Percentiles rank a stretch among this genome's conserved stretches.
Evolutionary conservation across 2,113 vertebrate genomes (phyloP).

Genomic region (Engraulis encrasicolus): DNA sequence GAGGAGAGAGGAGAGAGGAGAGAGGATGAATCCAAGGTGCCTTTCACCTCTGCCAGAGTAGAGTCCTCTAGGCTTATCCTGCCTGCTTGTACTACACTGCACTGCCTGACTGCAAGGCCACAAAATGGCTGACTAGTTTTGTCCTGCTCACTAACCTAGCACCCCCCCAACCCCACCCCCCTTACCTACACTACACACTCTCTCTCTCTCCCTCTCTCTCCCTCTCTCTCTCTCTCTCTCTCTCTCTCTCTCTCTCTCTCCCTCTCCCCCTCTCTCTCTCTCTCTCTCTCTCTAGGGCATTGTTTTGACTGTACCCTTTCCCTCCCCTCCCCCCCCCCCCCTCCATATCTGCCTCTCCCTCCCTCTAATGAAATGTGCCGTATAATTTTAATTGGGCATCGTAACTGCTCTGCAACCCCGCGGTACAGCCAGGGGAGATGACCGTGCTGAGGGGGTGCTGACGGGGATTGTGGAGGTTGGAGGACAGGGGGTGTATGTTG

Average conservation of each 20-base stretch:
- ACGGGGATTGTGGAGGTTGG: not conserved
- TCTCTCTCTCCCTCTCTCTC: not conserved
- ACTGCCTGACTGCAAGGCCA: conserved; percentile 6
- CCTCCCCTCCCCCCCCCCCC: not conserved
- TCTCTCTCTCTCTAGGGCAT: conserved; percentile 20
- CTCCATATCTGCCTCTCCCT: too few species aligned
- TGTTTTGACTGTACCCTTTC: conserved; percentile 30
- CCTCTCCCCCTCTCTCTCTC: not conserved
- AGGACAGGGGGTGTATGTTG: not conserved
- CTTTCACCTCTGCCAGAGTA: not conserved
- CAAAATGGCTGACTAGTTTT: conserved; percentile 27
- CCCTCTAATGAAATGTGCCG: conserved; percentile 42
- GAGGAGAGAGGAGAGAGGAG: too few species aligned
- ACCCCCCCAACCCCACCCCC: not conserved
- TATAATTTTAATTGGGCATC: conserved; percentile 48
- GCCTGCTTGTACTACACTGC: too few species aligned
- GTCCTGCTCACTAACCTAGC: not conserved
- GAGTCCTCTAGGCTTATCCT: not conserved
- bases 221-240: not conserved
- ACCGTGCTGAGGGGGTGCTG: not conserved
- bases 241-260: not conserved
- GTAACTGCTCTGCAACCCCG: conserved; percentile 39
- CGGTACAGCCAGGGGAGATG: conserved; percentile 24
- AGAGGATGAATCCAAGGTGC: conserved; percentile 11
- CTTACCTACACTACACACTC: too few species aligned